Conservation (phyloP, 1,140 invertebrate genomes). For the Lordiphosa mommai region DNA sequence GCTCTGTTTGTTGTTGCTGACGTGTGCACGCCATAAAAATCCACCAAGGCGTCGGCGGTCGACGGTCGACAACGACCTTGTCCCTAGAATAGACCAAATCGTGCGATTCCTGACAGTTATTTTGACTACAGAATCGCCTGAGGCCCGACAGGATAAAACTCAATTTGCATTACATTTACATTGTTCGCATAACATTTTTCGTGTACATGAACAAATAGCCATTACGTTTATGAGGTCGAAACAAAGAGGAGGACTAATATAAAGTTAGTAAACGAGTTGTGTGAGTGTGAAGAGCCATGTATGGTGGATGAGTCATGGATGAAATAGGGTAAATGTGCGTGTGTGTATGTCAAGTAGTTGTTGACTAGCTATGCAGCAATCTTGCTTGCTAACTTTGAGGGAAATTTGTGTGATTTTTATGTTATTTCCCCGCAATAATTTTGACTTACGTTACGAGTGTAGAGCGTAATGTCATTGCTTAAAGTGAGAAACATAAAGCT, state of each 20-base stretch:
- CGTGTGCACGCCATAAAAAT: slow-evolving; percentile 71
- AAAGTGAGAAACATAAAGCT: no score
- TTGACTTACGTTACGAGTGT: no score
- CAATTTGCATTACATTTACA: slow-evolving; percentile 72
- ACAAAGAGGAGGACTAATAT: no score
- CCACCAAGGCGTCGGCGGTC: slow-evolving; percentile 27
- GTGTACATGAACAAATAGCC: slow-evolving; percentile 9
- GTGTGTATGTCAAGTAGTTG: no score
- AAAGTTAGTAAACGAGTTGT: no score
- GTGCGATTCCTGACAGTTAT: slow-evolving; percentile 35
- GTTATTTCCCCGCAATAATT: no score
- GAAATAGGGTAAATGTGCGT: no score
- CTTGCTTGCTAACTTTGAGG: no score
- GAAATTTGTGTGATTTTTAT: no score
- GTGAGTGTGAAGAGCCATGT: no score
- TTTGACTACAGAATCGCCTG: slow-evolving; percentile 34
- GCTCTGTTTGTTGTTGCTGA: slow-evolving; percentile 27
- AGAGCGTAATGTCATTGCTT: no score
- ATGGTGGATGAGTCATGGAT: no score
- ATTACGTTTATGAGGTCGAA: neutral
- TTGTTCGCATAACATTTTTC: slow-evolving; percentile 64
- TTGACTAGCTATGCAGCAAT: neutral
- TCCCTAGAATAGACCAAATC: neutral
- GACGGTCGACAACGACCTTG: slow-evolving; percentile 2
- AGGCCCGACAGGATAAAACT: slow-evolving; percentile 34